phyloP scores from a whole-genome alignment of 1,140 invertebrate genomes.

The Drosophila micromelanica region DNA sequence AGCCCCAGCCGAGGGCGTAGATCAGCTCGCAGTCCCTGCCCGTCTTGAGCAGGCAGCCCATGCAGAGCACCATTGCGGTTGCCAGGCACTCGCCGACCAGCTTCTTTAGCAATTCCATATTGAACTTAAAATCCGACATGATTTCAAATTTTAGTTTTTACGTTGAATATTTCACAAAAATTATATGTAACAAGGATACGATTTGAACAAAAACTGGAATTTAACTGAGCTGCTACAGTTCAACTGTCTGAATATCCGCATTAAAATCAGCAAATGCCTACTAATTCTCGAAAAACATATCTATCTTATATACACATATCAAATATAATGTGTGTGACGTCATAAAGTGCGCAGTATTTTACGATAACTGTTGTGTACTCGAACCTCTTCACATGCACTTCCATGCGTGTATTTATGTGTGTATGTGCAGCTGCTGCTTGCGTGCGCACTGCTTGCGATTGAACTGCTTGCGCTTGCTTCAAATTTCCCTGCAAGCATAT shows the following conservation, averaged over 20 bases:
- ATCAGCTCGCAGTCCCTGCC: too few relatives aligned
- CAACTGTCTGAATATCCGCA: too few relatives aligned
- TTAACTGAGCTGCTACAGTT: background rate
- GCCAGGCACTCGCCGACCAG: conserved; percentile 24
- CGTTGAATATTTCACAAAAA: background rate
- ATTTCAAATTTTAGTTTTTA: background rate
- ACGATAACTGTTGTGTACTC: too few relatives aligned
- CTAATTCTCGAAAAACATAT: background rate
- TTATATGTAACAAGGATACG: background rate
- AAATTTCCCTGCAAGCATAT: too few relatives aligned
- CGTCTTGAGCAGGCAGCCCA: conserved; percentile 10
- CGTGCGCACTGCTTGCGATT: too few relatives aligned
- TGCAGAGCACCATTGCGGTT: conserved; percentile 14
- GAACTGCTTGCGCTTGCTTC: too few relatives aligned
- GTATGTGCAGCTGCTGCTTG: too few relatives aligned
- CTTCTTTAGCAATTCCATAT: conserved; percentile 11
- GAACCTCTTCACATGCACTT: too few relatives aligned
- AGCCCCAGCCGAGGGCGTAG: conserved; percentile 6
- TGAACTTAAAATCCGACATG: conserved; percentile 31
- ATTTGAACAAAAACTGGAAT: background rate
- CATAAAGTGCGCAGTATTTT: too few relatives aligned
- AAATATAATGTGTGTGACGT: too few relatives aligned
- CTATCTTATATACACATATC: too few relatives aligned
- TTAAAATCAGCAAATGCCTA: background rate
- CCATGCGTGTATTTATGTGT: too few relatives aligned